phyloP scores from a whole-genome alignment of 1,140 invertebrate species.

The Drosophila tropicalis region DNA sequence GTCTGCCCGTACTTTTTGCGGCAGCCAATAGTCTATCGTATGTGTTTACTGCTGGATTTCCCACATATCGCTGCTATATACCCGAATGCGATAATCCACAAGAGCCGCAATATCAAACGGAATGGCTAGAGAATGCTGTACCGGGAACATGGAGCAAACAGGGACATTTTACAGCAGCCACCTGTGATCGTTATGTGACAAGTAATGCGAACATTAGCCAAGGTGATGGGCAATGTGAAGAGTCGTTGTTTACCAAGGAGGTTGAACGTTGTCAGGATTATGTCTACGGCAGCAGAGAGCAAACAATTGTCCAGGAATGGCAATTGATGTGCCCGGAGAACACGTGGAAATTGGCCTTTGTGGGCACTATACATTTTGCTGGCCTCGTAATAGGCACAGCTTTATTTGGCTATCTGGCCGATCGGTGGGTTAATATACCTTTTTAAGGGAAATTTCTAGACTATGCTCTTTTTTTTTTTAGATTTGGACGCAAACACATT shows the following conservation, averaged over 20 bases:
- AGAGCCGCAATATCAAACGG: conserved; percentile 70
- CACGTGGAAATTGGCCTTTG: conserved; percentile 86
- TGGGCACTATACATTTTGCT: conserved; percentile 86
- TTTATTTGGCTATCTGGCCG: conserved; percentile 85
- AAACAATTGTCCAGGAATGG: conserved; percentile 86
- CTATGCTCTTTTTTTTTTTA: conserved; percentile 54
- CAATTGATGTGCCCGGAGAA: conserved; percentile 85
- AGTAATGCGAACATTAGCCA: conserved; percentile 22
- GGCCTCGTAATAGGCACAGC: conserved; percentile 86
- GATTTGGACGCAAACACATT: conserved; percentile 86
- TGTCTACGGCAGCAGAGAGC: conserved; percentile 84
- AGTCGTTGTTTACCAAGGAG: conserved; percentile 64
- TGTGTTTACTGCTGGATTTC: conserved; percentile 86
- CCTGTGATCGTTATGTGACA: conserved; percentile 58
- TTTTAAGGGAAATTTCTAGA: neutral
- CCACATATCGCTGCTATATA: conserved; percentile 84
- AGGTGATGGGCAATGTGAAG: conserved; percentile 56
- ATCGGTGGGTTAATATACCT: conserved; percentile 83
- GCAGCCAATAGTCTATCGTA: conserved; percentile 86
- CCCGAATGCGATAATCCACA: conserved; percentile 84
- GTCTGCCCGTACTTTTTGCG: conserved; percentile 85
- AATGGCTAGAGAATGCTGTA: conserved; percentile 83
- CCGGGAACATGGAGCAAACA: conserved; percentile 74
- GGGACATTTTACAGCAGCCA: conserved; percentile 65
- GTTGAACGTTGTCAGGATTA: conserved; percentile 83